Conservation (phyloP, 2,113 vertebrate genomes). For the Brachionichthys hirsutus region DNA sequence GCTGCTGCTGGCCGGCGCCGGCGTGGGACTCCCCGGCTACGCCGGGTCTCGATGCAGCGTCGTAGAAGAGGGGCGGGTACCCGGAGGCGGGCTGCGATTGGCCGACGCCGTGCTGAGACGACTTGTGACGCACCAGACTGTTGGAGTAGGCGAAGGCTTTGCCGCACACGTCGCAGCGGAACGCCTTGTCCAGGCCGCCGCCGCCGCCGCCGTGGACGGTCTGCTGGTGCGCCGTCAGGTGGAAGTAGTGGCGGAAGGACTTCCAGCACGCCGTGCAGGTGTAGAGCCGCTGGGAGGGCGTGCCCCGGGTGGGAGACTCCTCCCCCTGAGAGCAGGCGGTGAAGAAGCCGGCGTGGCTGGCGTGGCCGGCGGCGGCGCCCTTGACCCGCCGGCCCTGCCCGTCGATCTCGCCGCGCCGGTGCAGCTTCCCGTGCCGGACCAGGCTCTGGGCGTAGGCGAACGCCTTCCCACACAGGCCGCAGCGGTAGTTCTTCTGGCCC, state of each 20-base stretch:
- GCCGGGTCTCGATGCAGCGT: slow-evolving; percentile 57
- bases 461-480: slow-evolving; percentile 79
- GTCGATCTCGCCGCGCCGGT: slow-evolving; percentile 76
- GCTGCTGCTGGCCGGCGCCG: slow-evolving; percentile 14
- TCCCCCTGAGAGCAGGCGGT: slow-evolving; percentile 74
- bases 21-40: slow-evolving; percentile 44
- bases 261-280: slow-evolving; percentile 87
- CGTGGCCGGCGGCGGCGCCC: slow-evolving; percentile 47
- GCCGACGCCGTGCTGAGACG: slow-evolving; percentile 81
- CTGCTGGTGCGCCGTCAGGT: slow-evolving; percentile 90
- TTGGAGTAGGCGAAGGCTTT: slow-evolving; percentile 93
- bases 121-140: slow-evolving; percentile 88
- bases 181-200: slow-evolving; percentile 81
- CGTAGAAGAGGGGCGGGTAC: slow-evolving; percentile 75
- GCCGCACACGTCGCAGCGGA: slow-evolving; percentile 88
- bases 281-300: slow-evolving; percentile 77
- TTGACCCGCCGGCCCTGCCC: slow-evolving; percentile 68
- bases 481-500: slow-evolving; percentile 81
- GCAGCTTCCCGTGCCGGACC: slow-evolving; percentile 79
- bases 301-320: slow-evolving; percentile 73
- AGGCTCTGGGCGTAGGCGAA: slow-evolving; percentile 83
- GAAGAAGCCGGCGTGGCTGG: slow-evolving; percentile 74
- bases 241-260: slow-evolving; percentile 90
- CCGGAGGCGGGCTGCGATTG: slow-evolving; percentile 61
- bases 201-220: slow-evolving; percentile 81